phyloP scores from a whole-genome alignment of 2,797 vertebrate genomes.

The Trachurus trachurus region DNA sequence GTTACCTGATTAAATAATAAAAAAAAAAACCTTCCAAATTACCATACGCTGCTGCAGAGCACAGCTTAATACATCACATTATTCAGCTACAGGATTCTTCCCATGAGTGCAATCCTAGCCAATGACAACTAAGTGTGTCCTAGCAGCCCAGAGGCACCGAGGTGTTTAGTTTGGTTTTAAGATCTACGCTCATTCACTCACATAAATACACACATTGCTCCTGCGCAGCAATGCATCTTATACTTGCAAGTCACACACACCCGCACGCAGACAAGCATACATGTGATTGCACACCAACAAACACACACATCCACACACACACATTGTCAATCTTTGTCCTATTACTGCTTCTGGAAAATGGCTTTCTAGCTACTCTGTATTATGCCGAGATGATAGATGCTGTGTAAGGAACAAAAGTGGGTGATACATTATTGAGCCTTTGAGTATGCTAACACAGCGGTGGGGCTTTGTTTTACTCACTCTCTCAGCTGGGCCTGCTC shows the following conservation, averaged over 20 bases:
- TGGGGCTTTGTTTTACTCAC: constrained; percentile 72
- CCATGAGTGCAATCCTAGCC: constrained; percentile 75
- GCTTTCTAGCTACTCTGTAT: constrained; percentile 61
- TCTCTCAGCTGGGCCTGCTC: constrained; percentile 49
- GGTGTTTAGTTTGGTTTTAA: constrained; percentile 74
- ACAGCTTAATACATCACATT: constrained; percentile 77
- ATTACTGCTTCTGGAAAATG: constrained; percentile 72
- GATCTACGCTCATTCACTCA: constrained; percentile 63
- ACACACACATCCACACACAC: constrained; percentile 17
- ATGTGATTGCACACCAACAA: not conserved
- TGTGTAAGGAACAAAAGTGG: constrained; percentile 72
- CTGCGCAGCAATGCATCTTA: constrained; percentile 32
- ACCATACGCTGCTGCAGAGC: constrained; percentile 74
- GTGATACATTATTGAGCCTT: constrained; percentile 79
- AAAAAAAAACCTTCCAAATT: constrained; percentile 77
- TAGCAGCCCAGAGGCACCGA: constrained; percentile 66
- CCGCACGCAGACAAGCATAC: not conserved
- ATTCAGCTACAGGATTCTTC: constrained; percentile 71
- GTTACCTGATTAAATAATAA: constrained; percentile 79
- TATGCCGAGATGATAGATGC: constrained; percentile 77
- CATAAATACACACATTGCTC: constrained; percentile 59
- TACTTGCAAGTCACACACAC: constrained; percentile 16
- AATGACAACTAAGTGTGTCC: constrained; percentile 77
- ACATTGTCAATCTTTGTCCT: constrained; percentile 71
- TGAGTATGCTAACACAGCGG: constrained; percentile 70